These are phyloP conservation scores for Poecilia picta DNA, from an alignment of 2,797 vertebrate species.

Conservation along the genomic window DNA sequence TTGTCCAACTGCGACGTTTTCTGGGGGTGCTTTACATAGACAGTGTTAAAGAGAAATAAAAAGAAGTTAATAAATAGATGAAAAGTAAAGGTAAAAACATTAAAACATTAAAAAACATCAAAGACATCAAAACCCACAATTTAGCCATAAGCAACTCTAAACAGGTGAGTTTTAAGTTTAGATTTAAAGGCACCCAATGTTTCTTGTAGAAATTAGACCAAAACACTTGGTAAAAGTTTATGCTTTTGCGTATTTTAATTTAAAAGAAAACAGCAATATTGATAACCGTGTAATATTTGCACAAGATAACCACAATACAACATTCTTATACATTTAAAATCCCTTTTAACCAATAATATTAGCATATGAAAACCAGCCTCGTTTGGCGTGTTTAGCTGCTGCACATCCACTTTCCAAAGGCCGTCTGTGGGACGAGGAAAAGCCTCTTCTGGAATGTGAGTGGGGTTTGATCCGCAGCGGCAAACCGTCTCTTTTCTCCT, in stretches of 20 bases:
- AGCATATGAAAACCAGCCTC: conserved; percentile 22
- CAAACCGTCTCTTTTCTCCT: conserved; percentile 71
- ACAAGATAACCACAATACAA: background rate
- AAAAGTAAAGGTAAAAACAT: too few species aligned
- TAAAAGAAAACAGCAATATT: background rate
- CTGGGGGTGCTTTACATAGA: too few species aligned
- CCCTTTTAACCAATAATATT: conserved; percentile 32
- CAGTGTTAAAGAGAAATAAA: too few species aligned
- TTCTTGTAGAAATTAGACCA: too few species aligned
- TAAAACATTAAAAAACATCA: too few species aligned
- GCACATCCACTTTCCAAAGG: conserved; percentile 63
- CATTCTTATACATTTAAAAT: conserved; percentile 3
- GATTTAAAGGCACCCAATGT: too few species aligned
- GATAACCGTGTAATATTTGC: background rate
- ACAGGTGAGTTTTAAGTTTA: too few species aligned
- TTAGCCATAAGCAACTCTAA: too few species aligned
- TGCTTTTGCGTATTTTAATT: background rate
- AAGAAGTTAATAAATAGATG: too few species aligned
- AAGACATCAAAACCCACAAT: too few species aligned
- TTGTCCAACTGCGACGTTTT: too few species aligned
- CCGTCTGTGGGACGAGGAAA: conserved; percentile 63
- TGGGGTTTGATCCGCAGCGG: conserved; percentile 68
- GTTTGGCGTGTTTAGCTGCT: conserved; percentile 20
- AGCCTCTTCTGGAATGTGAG: conserved; percentile 78
- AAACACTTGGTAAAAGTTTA: too few species aligned